Evolutionary conservation across 2,797 vertebrate genomes (phyloP).

Genomic region (Chelidonichthys spinosus): DNA sequence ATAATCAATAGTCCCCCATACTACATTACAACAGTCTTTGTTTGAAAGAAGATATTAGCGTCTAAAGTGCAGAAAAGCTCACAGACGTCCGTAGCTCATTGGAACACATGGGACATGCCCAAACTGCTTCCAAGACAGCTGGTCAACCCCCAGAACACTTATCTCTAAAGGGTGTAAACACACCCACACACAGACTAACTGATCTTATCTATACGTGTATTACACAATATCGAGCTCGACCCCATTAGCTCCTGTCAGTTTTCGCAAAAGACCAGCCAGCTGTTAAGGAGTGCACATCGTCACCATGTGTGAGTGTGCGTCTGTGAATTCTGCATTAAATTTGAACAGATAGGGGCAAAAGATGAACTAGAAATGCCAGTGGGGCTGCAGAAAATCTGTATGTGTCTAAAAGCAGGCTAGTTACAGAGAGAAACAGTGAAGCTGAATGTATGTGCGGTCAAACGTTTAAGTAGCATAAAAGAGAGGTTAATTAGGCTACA

Average conservation of each 20-base stretch:
- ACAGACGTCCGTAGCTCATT: conserved; percentile 23
- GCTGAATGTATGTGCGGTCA: not conserved
- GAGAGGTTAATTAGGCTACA: not conserved
- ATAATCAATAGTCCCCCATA: too few relatives aligned
- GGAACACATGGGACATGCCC: conserved; percentile 1
- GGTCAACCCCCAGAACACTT: conserved; percentile 47
- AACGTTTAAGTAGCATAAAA: not conserved
- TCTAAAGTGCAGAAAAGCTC: conserved; percentile 23
- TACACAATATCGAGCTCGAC: conserved; percentile 39
- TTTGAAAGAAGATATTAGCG: not conserved
- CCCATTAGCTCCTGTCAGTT: conserved; percentile 33
- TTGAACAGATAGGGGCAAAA: conserved; percentile 15
- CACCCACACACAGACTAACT: conserved; percentile 27
- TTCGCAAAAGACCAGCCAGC: conserved; percentile 21
- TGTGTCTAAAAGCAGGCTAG: not conserved
- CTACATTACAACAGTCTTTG: too few relatives aligned
- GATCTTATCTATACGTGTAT: conserved; percentile 46
- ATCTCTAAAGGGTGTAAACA: conserved; percentile 35
- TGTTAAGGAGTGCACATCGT: conserved; percentile 34
- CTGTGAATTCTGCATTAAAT: conserved; percentile 16
- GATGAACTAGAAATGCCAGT: conserved; percentile 19
- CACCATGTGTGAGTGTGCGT: conserved; percentile 26
- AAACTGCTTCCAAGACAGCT: conserved; percentile 35
- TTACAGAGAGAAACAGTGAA: not conserved
- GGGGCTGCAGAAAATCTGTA: not conserved